Evolutionary conservation across 1,140 invertebrate genomes (phyloP).

Genomic region (Drosophila quadrilineata): DNA sequence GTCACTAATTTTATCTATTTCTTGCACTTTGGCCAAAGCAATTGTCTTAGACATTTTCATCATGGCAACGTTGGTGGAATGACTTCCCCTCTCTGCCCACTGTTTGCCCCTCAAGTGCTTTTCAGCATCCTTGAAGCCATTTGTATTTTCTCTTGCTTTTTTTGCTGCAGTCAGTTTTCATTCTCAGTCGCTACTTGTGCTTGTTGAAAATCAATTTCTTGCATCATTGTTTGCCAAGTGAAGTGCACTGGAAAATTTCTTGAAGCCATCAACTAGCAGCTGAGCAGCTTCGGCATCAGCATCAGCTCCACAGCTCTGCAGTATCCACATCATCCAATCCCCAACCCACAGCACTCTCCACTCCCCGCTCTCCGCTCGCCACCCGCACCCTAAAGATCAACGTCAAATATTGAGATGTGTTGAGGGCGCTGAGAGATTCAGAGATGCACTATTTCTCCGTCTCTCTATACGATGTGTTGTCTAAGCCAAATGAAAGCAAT

Average conservation of each 20-base stretch:
- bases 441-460: not conserved
- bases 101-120: constrained; percentile 40
- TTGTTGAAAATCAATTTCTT: constrained; percentile 81
- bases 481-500: constrained; percentile 73
- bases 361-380: not conserved
- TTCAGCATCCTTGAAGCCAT: constrained; percentile 5
- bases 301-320: too few species aligned
- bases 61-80: constrained; percentile 38
- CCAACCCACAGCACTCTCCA: not conserved
- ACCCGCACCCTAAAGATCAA: constrained; percentile 63
- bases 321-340: not conserved
- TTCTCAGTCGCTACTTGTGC: constrained; percentile 51
- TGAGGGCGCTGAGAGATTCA: constrained; percentile 12
- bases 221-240: constrained; percentile 80
- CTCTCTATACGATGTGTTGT: not conserved
- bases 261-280: constrained; percentile 51
- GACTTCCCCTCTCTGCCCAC: not conserved
- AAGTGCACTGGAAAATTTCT: constrained; percentile 80
- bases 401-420: constrained; percentile 72
- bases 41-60: constrained; percentile 78
- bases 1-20: constrained; percentile 79
- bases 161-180: not conserved
- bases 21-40: constrained; percentile 76
- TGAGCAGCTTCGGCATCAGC: constrained; percentile 3
- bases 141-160: not conserved